Evolutionary conservation across 2,113 vertebrate genomes (phyloP).

Genomic region (Phodopus roborovskii): DNA sequence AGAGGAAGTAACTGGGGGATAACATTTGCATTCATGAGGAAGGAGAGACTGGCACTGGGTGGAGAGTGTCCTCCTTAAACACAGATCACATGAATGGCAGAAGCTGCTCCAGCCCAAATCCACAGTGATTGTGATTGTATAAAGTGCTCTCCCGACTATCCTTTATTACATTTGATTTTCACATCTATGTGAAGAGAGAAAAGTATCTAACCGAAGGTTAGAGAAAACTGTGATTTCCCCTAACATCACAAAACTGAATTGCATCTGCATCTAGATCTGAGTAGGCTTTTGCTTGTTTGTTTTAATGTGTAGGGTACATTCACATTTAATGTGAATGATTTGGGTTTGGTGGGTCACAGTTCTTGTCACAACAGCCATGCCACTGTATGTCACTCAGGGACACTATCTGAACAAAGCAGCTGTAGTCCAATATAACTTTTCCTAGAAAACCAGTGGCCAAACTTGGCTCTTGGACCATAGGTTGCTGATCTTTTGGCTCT

Average conservation of each 20-base stretch:
- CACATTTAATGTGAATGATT: not conserved
- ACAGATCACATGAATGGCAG: not conserved
- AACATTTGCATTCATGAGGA: conserved; percentile 35
- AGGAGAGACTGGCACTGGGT: not conserved
- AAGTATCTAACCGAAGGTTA: conserved; percentile 14
- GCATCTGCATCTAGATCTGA: not conserved
- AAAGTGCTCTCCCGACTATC: not conserved
- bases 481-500: conserved; percentile 22
- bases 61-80: not conserved
- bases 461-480: not conserved
- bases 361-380: not conserved
- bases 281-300: not conserved
- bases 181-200: not conserved
- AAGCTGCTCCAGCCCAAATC: not conserved
- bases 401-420: not conserved
- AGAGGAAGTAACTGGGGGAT: not conserved
- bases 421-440: conserved; percentile 46
- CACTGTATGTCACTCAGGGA: not conserved
- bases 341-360: not conserved
- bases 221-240: conserved; percentile 12
- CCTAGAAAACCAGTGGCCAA: not conserved
- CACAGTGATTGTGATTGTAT: not conserved
- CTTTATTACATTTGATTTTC: not conserved
- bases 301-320: not conserved
- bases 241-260: not conserved